phyloP scores from a whole-genome alignment of 2,113 vertebrate species.

The Muscicapa adusta region DNA sequence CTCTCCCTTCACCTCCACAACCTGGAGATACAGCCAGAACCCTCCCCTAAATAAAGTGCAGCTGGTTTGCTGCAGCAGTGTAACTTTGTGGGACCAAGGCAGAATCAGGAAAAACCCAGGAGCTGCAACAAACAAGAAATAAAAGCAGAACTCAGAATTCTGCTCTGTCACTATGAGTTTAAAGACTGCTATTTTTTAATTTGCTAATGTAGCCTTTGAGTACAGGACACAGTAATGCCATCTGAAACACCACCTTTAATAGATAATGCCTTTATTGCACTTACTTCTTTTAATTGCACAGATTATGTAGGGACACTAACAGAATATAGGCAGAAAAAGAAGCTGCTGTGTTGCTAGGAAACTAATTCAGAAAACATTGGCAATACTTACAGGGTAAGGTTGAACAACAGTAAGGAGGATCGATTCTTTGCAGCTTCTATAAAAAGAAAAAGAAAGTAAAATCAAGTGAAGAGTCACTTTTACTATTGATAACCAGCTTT shows the following conservation, averaged over 20 bases:
- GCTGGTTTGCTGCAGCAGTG: rapidly evolving
- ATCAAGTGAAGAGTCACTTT: not conserved
- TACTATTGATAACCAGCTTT: not conserved
- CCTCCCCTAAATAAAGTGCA: not conserved
- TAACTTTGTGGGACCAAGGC: not conserved
- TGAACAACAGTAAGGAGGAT: slow-evolving; percentile 95
- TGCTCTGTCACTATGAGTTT: not conserved
- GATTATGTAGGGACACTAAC: not conserved
- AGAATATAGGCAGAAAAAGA: not conserved
- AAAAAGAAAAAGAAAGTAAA: slow-evolving; percentile 66
- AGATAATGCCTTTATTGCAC: not conserved
- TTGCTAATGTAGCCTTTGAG: not conserved
- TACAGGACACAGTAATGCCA: not conserved
- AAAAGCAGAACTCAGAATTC: not conserved
- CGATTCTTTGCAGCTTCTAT: slow-evolving; percentile 97
- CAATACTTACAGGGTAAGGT: slow-evolving; percentile 90
- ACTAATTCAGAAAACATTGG: slow-evolving; percentile 23
- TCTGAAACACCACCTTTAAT: not conserved
- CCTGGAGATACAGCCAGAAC: not conserved
- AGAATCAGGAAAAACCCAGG: not conserved
- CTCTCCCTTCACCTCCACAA: not conserved
- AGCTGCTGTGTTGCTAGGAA: slow-evolving; percentile 48
- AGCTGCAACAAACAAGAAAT: not conserved
- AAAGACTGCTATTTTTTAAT: not conserved
- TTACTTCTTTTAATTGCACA: not conserved